phyloP scores from a whole-genome alignment of 2,113 vertebrate species.

The Neotoma lepida region DNA sequence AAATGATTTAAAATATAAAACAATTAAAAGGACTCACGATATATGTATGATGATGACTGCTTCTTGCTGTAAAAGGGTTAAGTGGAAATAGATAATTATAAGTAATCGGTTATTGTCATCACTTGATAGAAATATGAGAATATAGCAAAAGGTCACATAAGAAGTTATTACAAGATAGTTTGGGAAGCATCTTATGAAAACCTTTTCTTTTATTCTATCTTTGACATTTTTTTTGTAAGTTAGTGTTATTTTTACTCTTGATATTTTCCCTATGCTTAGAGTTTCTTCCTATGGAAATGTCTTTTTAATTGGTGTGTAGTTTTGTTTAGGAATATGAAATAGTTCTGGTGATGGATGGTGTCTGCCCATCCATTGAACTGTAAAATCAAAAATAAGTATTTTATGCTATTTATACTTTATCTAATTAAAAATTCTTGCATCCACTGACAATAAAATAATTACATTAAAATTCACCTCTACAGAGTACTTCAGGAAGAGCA shows the following conservation, averaged over 20 bases:
- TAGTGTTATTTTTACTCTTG: background rate
- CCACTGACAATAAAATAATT: background rate
- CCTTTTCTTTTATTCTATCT: background rate
- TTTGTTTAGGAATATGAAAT: conserved; percentile 9
- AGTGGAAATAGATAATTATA: background rate
- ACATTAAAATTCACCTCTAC: conserved; percentile 15
- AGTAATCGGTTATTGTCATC: background rate
- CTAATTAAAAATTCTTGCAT: background rate
- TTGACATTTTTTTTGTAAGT: background rate
- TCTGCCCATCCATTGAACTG: background rate
- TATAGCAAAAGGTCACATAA: background rate
- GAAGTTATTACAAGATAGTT: background rate
- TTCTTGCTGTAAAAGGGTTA: background rate
- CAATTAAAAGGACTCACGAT: background rate
- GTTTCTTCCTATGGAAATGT: background rate
- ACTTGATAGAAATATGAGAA: background rate
- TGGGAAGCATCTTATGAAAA: background rate
- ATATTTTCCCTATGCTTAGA: conserved; percentile 7
- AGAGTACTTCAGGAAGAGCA: background rate
- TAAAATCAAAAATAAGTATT: background rate
- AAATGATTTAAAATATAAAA: conserved; percentile 4
- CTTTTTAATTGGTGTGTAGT: background rate
- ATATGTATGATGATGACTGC: background rate
- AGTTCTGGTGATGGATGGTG: background rate
- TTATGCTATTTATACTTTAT: background rate